phyloP scores from a whole-genome alignment of 2,113 vertebrate species.

The Benitochromis conjunctus region DNA sequence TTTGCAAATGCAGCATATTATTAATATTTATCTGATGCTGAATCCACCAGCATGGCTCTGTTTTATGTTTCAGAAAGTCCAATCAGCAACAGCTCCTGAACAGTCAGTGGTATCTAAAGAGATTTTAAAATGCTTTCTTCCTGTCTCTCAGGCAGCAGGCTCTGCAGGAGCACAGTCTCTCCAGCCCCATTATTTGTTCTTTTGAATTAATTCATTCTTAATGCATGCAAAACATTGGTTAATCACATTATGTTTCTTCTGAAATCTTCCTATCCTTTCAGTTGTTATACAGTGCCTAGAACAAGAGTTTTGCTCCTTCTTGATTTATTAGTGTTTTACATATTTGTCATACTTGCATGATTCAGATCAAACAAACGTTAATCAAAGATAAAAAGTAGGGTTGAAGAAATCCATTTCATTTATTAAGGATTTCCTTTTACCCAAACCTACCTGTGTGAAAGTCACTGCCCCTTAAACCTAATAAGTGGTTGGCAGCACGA shows the following conservation, averaged over 20 bases:
- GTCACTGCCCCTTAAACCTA: background rate
- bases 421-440: background rate
- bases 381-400: background rate
- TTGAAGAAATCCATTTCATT: rapidly evolving
- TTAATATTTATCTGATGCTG: background rate
- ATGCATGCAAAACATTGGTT: background rate
- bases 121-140: background rate
- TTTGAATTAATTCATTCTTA: background rate
- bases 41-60: background rate
- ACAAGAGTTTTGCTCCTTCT: background rate
- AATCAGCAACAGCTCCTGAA: background rate
- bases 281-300: too few species aligned
- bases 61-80: background rate
- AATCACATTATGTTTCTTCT: background rate
- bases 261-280: background rate
- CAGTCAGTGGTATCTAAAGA: background rate
- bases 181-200: background rate
- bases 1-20: background rate
- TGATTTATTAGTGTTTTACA: background rate
- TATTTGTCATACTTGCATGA: background rate
- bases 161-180: background rate
- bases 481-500: background rate
- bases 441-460: background rate
- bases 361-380: background rate
- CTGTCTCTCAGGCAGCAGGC: background rate